Conservation (phyloP, 2,888 invertebrate species). For the Barypeithes pellucidus region DNA sequence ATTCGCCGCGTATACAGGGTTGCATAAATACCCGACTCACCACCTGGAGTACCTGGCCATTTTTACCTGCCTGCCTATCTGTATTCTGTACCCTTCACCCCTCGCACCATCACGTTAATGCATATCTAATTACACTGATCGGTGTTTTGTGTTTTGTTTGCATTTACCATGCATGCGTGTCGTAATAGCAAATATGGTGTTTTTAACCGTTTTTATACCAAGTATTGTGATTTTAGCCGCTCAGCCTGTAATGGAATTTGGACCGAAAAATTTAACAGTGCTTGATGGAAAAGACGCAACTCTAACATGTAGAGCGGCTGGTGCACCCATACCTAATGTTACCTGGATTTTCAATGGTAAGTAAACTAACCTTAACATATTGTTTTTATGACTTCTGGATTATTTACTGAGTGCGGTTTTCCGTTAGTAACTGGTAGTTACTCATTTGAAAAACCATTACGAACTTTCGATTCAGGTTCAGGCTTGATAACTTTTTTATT, state of each 20-base stretch:
- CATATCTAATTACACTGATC: conserved; percentile 15
- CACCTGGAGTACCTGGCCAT: conserved; percentile 29
- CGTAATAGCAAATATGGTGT: conserved; percentile 38
- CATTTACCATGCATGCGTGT: conserved; percentile 52
- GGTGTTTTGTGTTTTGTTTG: conserved; percentile 35
- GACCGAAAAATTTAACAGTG: conserved; percentile 90
- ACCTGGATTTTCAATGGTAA: conserved; percentile 95
- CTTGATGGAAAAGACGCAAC: conserved; percentile 95
- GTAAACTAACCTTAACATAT: conserved; percentile 14
- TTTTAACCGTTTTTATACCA: conserved; percentile 46
- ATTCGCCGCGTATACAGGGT: conserved; percentile 8
- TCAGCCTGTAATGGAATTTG: conserved; percentile 87
- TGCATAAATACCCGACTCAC: conserved; percentile 13
- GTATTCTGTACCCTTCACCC: too few species aligned
- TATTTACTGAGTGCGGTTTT: too few species aligned
- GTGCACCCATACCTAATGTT: conserved; percentile 92
- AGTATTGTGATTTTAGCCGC: conserved; percentile 74
- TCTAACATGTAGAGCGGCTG: conserved; percentile 89
- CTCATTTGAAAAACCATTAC: too few species aligned
- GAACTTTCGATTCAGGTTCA: too few species aligned
- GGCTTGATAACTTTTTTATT: too few species aligned
- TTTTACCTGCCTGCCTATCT: conserved; percentile 23
- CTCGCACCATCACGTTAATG: conserved; percentile 5
- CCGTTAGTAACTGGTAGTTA: too few species aligned
- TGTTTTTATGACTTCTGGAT: too few species aligned